Evolutionary conservation across 2,888 invertebrate species (phyloP).

Genomic region (Calameuta filiformis): DNA sequence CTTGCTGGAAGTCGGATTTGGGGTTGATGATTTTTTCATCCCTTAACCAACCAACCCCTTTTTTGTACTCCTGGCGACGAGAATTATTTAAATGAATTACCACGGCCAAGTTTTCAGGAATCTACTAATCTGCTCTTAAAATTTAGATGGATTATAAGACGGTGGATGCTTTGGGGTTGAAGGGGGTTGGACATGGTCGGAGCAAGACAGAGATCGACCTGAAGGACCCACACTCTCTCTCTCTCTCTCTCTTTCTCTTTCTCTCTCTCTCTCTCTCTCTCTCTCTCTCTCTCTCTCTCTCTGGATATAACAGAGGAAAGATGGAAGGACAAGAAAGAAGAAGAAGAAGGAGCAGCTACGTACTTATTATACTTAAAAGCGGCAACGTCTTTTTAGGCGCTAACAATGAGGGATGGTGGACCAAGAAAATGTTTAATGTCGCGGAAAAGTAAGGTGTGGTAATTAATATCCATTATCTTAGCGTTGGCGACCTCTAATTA

Average conservation of each 20-base stretch:
- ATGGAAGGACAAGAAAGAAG: slow-evolving; percentile 16
- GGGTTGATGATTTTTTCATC: too few species aligned
- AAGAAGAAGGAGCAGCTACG: slow-evolving; percentile 18
- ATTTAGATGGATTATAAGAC: slow-evolving; percentile 64
- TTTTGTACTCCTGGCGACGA: slow-evolving; percentile 41
- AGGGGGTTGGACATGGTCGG: slow-evolving; percentile 3
- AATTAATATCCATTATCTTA: slow-evolving; percentile 66
- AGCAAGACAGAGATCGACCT: background rate
- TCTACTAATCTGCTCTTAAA: slow-evolving; percentile 60
- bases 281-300: too few species aligned
- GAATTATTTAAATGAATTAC: slow-evolving; percentile 64
- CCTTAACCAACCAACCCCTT: slow-evolving; percentile 16
- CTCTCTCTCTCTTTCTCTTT: too few species aligned
- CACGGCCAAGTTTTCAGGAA: slow-evolving; percentile 54
- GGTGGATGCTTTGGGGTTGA: slow-evolving; percentile 22
- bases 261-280: too few species aligned
- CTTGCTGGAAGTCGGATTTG: too few species aligned
- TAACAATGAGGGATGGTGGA: slow-evolving; percentile 65
- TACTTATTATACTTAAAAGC: slow-evolving; percentile 58
- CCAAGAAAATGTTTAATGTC: slow-evolving; percentile 64
- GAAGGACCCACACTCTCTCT: too few species aligned
- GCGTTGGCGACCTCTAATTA: slow-evolving; percentile 58
- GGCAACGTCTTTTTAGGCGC: slow-evolving; percentile 58
- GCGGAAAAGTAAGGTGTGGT: slow-evolving; percentile 58
- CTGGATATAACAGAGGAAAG: slow-evolving; percentile 10